Evolutionary conservation across 2,888 invertebrate genomes (phyloP).

Genomic region (Temnothorax rugatulus): DNA sequence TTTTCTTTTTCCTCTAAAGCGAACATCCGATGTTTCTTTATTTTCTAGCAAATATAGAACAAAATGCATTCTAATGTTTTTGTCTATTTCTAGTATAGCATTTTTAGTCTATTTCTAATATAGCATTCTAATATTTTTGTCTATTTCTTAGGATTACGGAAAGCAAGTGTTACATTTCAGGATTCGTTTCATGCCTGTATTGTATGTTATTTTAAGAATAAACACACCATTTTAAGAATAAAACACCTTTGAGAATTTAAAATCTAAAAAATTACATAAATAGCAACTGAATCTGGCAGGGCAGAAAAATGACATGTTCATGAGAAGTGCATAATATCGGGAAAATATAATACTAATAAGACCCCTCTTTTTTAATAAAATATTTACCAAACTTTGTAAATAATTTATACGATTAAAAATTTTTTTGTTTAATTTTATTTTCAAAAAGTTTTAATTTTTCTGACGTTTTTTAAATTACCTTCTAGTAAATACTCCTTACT

Average conservation of each 20-base stretch:
- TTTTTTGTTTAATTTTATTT: background rate
- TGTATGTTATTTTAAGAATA: constrained; percentile 4
- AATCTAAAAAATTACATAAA: background rate
- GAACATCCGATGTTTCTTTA: background rate
- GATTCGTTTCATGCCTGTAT: background rate
- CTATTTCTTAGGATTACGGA: background rate
- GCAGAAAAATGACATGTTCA: background rate
- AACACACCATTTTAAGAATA: background rate
- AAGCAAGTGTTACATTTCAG: background rate
- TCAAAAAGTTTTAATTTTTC: background rate
- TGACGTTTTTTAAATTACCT: background rate
- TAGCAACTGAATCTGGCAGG: background rate
- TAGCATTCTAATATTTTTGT: background rate
- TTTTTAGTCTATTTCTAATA: no score
- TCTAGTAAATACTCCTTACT: background rate
- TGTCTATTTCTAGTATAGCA: background rate
- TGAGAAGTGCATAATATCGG: background rate
- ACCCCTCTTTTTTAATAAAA: background rate
- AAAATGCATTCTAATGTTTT: background rate
- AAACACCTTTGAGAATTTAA: background rate
- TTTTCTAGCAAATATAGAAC: constrained; percentile 7
- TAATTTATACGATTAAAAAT: background rate
- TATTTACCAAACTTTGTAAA: background rate
- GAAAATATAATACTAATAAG: background rate
- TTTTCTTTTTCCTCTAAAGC: background rate